Evolutionary conservation across 2,888 invertebrate genomes (phyloP), one percentile per base, ranked within the genome.

Genomic region (Selenia dentaria): DNA sequence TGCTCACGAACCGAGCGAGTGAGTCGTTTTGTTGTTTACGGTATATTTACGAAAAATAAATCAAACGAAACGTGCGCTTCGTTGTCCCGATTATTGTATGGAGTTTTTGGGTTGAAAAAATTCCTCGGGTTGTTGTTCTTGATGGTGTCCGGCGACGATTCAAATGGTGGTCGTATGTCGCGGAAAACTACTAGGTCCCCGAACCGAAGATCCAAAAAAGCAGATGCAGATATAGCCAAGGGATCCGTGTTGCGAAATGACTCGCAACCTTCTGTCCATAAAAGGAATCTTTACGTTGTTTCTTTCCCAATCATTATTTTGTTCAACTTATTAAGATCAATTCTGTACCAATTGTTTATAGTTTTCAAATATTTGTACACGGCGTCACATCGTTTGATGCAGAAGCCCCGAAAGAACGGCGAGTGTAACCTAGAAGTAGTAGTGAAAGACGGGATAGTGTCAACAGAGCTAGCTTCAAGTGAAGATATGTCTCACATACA

Each of bases 241-340:
- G 87, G 92, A 79, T 91, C 92, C 81, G 89, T 92, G 91, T 92
- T 92, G 83, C 91, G 89, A 83, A 84, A 88, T 72, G 92, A 85
- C 53, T 82, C 92, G 75, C 93, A 93, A 75, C 93, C 94, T 71
- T 96, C 96, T 46, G 95, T 96, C 72, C 96, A 96, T 87, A 96
- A 96, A 85, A 93, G 95, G 83, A 97, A 96, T 86, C 93, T 97
- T 70, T 96, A 96, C 84, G 93, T 96, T 79, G 96, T 96, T 87
- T 96, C 96, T 65, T 96, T 96, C 86, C 96, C 96, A 50, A 93
- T 97, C 64, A 95, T 97, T 79, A 94, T 96, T 86, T 92, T 96
- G 64, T 97, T 96, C 85, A 96, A 96, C 82, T 92, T 96, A 71
- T 86, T 97, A 67, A 94, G 96, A 71, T 94, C 96, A 56, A 91